Percentiles rank a stretch among this genome's conserved stretches.
phyloP scores from a whole-genome alignment of 2,113 vertebrate genomes.

The Rana temporaria region DNA sequence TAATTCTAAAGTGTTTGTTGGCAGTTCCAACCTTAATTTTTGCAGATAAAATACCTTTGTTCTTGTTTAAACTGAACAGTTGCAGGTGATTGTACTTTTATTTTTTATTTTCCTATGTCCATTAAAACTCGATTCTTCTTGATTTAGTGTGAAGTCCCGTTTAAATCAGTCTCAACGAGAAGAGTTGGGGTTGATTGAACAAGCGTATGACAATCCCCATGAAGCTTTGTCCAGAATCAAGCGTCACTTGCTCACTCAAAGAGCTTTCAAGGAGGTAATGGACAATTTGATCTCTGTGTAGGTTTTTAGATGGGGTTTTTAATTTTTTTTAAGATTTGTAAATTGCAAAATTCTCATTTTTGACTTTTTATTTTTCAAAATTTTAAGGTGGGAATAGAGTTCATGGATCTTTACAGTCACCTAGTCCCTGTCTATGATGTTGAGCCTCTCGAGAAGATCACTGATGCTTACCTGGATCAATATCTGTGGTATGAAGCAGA shows the following conservation, averaged over 20 bases:
- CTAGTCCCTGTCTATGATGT: slow-evolving; percentile 97
- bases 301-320: too few species aligned
- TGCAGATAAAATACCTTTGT: too few species aligned
- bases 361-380: neutral
- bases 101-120: neutral
- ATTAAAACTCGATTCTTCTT: neutral
- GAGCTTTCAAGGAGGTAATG: slow-evolving; percentile 96
- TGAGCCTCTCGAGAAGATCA: slow-evolving; percentile 98
- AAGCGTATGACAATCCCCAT: slow-evolving; percentile 98
- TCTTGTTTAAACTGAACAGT: neutral
- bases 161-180: slow-evolving; percentile 98
- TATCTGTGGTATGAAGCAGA: slow-evolving; percentile 99
- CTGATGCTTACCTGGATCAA: slow-evolving; percentile 96
- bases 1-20: too few species aligned
- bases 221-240: slow-evolving; percentile 98
- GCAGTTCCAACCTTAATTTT: too few species aligned
- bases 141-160: slow-evolving; percentile 92
- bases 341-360: too few species aligned
- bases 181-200: slow-evolving; percentile 94
- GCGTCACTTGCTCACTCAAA: slow-evolving; percentile 96
- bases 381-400: slow-evolving; percentile 95
- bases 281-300: neutral
- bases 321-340: too few species aligned
- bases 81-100: neutral
- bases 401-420: slow-evolving; percentile 99